Evolutionary conservation across 2,888 invertebrate genomes (phyloP).

Genomic region (Drosophila kanekoi): DNA sequence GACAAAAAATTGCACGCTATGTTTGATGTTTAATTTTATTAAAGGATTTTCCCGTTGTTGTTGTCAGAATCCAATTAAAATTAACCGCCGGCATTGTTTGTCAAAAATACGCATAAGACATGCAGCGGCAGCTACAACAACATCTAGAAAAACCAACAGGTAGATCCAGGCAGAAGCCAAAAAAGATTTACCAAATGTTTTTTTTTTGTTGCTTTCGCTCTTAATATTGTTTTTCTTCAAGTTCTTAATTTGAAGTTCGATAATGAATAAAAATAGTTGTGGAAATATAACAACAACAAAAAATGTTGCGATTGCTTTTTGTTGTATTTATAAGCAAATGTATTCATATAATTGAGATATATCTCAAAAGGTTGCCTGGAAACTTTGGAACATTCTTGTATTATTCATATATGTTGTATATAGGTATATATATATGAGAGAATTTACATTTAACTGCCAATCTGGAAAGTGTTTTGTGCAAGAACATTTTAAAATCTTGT

Average conservation of each 20-base stretch:
- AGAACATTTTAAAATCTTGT: not conserved
- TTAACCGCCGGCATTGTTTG: conserved; percentile 80
- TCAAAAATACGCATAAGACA: conserved; percentile 71
- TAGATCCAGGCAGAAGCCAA: conserved; percentile 2
- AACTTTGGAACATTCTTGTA: too few relatives aligned
- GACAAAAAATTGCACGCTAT: conserved; percentile 77
- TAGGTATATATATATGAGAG: too few relatives aligned
- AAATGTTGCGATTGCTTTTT: too few relatives aligned
- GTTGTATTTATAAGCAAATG: too few relatives aligned
- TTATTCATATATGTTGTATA: too few relatives aligned
- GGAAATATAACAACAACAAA: not conserved
- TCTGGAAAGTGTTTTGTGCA: not conserved
- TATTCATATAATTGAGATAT: too few relatives aligned
- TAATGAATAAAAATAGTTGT: not conserved
- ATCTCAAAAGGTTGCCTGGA: not conserved
- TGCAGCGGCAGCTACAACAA: conserved; percentile 28
- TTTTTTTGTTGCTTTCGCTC: not conserved
- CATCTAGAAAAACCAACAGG: conserved; percentile 37
- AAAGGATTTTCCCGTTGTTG: conserved; percentile 70
- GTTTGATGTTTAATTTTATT: conserved; percentile 82
- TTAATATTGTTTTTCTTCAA: not conserved
- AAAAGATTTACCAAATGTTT: not conserved
- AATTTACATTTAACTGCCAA: too few relatives aligned
- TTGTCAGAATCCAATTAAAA: conserved; percentile 83
- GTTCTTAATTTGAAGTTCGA: not conserved